Evolutionary conservation across 1,140 invertebrate species (phyloP).

Genomic region (Danaus melanippus): DNA sequence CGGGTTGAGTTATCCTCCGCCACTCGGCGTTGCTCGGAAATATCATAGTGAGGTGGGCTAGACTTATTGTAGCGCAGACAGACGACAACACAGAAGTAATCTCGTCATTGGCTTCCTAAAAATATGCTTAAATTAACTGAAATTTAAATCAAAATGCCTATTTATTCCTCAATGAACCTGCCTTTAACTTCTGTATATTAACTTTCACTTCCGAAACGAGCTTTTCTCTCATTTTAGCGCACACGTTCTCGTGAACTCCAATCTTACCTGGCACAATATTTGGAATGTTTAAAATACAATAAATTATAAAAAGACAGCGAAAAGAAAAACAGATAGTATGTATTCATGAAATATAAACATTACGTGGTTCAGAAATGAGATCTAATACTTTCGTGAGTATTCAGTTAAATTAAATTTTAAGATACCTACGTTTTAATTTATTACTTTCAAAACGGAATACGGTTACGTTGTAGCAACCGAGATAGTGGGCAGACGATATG

Average conservation of each 20-base stretch:
- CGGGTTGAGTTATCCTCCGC: conserved; percentile 64
- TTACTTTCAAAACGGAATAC: too few species aligned
- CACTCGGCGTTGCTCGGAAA: conserved; percentile 80
- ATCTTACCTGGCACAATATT: conserved; percentile 50
- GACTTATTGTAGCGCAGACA: conserved; percentile 79
- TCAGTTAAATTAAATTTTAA: too few species aligned
- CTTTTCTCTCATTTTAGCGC: conserved; percentile 83
- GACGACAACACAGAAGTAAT: conserved; percentile 78
- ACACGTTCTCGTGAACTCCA: conserved; percentile 70
- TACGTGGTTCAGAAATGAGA: too few species aligned
- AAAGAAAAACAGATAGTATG: too few species aligned
- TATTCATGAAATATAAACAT: too few species aligned
- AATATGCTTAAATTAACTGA: conserved; percentile 1
- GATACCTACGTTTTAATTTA: too few species aligned
- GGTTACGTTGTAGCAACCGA: too few species aligned
- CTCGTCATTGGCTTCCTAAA: conserved; percentile 77
- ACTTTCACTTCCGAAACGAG: conserved; percentile 82
- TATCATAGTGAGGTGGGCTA: conserved; percentile 83
- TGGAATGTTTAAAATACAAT: too few species aligned
- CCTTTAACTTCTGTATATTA: conserved; percentile 81
- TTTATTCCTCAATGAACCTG: conserved; percentile 32
- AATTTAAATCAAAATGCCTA: not conserved
- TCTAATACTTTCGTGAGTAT: too few species aligned
- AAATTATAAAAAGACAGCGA: too few species aligned
- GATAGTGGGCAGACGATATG: too few species aligned